These are phyloP conservation scores for Drosophila vallismaia DNA, from an alignment of 2,888 invertebrate species.

Conservation along the genomic window DNA sequence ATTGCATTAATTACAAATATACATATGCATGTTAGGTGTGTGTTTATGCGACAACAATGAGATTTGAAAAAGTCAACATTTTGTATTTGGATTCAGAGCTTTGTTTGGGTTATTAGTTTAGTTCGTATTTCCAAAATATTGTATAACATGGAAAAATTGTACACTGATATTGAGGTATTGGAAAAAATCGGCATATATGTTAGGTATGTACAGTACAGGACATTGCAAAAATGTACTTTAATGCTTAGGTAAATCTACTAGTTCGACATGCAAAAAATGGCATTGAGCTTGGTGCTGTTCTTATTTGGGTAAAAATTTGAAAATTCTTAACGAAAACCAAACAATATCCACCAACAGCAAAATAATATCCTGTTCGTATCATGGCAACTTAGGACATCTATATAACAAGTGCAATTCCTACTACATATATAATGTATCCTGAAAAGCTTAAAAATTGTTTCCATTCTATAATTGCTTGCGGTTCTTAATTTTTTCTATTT, in stretches of 20 bases:
- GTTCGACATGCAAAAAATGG: constrained; percentile 76
- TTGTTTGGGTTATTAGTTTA: constrained; percentile 47
- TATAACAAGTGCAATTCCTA: constrained; percentile 71
- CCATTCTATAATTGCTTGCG: constrained; percentile 68
- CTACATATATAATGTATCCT: constrained; percentile 65
- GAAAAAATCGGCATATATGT: constrained; percentile 77
- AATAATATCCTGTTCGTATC: constrained; percentile 12
- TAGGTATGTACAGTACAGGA: constrained; percentile 43
- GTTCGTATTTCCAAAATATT: constrained; percentile 54
- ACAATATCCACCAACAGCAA: constrained; percentile 3
- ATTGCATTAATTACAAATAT: constrained; percentile 41
- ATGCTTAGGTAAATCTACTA: constrained; percentile 48
- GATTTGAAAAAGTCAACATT: constrained; percentile 70
- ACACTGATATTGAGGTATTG: constrained; percentile 78
- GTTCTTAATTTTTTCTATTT: constrained; percentile 32
- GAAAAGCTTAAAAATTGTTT: constrained; percentile 76
- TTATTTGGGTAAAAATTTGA: constrained; percentile 60
- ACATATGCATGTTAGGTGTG: constrained; percentile 49
- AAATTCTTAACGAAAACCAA: constrained; percentile 44
- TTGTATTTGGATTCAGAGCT: constrained; percentile 19
- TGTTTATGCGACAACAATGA: constrained; percentile 72
- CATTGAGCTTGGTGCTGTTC: constrained; percentile 77
- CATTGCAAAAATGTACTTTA: constrained; percentile 42
- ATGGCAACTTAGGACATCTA: constrained; percentile 60
- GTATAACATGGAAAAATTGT: constrained; percentile 76